Percentiles rank a stretch among this genome's conserved stretches.
phyloP scores from a whole-genome alignment of 2,113 vertebrate species.

The Pampusana beccarii region DNA sequence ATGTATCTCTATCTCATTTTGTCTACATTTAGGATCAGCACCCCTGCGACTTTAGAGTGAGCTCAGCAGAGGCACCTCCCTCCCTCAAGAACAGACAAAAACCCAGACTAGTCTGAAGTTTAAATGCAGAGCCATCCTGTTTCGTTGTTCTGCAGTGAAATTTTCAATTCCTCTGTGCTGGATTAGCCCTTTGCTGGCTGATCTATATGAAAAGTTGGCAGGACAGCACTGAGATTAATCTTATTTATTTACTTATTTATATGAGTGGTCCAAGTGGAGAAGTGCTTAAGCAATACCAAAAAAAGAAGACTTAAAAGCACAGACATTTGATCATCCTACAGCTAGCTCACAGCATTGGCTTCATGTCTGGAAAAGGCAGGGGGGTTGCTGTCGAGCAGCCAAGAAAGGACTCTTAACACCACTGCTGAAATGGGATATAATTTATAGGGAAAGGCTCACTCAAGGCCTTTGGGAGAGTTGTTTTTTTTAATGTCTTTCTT shows the following conservation, averaged over 20 bases:
- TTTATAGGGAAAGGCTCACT: slow-evolving; percentile 16
- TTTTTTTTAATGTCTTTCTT: background rate
- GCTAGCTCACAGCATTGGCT: slow-evolving; percentile 38
- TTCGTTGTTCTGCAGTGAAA: background rate
- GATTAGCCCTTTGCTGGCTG: background rate
- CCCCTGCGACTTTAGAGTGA: background rate
- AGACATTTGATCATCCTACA: slow-evolving; percentile 59
- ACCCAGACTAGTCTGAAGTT: background rate
- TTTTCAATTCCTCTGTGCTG: slow-evolving; percentile 8
- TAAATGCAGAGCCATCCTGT: background rate
- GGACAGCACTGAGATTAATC: background rate
- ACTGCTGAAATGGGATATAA: slow-evolving; percentile 51
- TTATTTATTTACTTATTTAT: slow-evolving; percentile 55
- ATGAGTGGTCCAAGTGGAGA: slow-evolving; percentile 29
- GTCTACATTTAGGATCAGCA: background rate
- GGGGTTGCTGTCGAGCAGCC: slow-evolving; percentile 49
- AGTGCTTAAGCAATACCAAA: slow-evolving; percentile 56
- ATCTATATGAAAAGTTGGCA: slow-evolving; percentile 44
- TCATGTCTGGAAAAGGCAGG: slow-evolving; percentile 61
- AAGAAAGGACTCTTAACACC: slow-evolving; percentile 21
- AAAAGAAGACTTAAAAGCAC: slow-evolving; percentile 58
- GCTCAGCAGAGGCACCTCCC: background rate
- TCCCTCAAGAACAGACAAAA: background rate
- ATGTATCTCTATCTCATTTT: background rate
- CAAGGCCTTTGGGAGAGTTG: background rate